phyloP scores from a whole-genome alignment of 2,888 invertebrate species.

The Apodemia zela region DNA sequence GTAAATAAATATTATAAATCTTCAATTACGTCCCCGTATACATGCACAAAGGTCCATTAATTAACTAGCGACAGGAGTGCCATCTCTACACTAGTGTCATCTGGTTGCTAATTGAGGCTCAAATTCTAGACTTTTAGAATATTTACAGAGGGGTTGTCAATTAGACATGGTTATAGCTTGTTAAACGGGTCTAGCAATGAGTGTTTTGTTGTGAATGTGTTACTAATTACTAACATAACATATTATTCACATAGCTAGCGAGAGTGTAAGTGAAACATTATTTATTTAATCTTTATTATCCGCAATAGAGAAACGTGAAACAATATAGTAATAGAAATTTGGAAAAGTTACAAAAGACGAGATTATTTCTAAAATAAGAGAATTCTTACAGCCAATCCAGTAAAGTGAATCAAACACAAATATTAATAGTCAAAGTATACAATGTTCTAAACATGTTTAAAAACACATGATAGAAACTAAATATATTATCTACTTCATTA shows the following conservation, averaged over 20 bases:
- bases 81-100: slow-evolving; percentile 17
- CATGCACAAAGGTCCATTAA: slow-evolving; percentile 12
- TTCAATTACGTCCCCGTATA: slow-evolving; percentile 7
- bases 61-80: slow-evolving; percentile 20
- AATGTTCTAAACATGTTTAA: no score
- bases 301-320: no score
- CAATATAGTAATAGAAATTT: no score
- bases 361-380: no score
- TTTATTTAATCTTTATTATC: no score
- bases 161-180: slow-evolving; percentile 16
- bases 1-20: slow-evolving; percentile 12
- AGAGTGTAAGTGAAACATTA: neutral
- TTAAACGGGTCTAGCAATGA: slow-evolving; percentile 7
- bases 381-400: no score
- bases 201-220: slow-evolving; percentile 16
- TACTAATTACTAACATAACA: slow-evolving; percentile 16
- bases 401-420: no score
- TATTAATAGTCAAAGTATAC: no score
- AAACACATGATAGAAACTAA: no score
- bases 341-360: no score
- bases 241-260: neutral
- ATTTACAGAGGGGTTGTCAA: slow-evolving; percentile 22
- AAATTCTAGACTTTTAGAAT: slow-evolving; percentile 23
- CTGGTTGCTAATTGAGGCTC: slow-evolving; percentile 20
- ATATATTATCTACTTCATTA: no score